These are phyloP conservation scores for Tanytarsus gracilentus DNA, from an alignment of 2,888 invertebrate species.

Conservation along the genomic window DNA sequence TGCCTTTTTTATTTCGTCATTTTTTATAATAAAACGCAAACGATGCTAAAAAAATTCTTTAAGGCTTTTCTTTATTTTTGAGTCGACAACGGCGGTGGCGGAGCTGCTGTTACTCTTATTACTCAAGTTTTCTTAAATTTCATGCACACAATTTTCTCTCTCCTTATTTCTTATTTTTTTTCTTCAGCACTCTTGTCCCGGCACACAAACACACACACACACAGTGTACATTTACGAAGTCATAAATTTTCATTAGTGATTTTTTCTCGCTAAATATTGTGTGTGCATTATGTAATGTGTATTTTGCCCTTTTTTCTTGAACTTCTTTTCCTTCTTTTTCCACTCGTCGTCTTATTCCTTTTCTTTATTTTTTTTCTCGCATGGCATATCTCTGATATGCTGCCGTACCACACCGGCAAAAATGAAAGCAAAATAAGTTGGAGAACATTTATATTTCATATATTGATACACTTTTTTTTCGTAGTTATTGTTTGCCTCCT, in stretches of 20 bases:
- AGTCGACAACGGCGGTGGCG: background rate
- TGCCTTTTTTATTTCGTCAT: conserved; percentile 25
- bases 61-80: conserved; percentile 6
- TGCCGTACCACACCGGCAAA: background rate
- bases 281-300: conserved; percentile 26
- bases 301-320: conserved; percentile 25
- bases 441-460: conserved; percentile 27
- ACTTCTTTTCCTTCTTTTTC: background rate
- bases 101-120: conserved; percentile 2
- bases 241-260: conserved; percentile 28
- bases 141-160: conserved; percentile 1
- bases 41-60: conserved; percentile 10
- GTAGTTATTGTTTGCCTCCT: background rate
- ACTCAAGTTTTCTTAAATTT: conserved; percentile 16
- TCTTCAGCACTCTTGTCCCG: conserved; percentile 3
- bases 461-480: conserved; percentile 16
- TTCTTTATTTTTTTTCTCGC: background rate
- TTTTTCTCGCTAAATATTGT: conserved; percentile 21
- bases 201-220: conserved; percentile 13
- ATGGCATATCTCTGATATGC: background rate
- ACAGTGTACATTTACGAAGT: conserved; percentile 18
- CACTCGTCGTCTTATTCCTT: background rate
- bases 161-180: conserved; percentile 1
- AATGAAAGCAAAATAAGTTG: conserved; percentile 1
- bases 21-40: conserved; percentile 24